Conservation (phyloP, 2,888 invertebrate genomes). For the Pediacus dermestoides region DNA sequence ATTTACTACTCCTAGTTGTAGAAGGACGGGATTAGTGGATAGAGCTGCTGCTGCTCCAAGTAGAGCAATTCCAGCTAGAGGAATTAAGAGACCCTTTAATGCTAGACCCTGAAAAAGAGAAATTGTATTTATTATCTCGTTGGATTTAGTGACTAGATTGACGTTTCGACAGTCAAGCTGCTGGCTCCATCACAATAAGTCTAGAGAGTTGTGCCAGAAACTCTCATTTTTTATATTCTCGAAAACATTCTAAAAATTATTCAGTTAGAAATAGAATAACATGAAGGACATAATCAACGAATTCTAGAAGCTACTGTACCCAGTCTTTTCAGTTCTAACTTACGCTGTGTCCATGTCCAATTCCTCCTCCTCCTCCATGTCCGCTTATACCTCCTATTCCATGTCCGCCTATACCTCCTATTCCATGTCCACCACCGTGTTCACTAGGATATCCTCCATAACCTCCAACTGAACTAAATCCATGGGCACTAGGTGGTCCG, state of each 20-base stretch:
- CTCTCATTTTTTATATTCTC: slow-evolving; percentile 6
- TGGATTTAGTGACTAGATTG: too few species aligned
- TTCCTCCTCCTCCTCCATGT: slow-evolving; percentile 11
- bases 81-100: slow-evolving; percentile 62
- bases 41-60: slow-evolving; percentile 79
- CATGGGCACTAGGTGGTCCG: slow-evolving; percentile 8
- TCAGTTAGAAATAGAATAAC: too few species aligned
- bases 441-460: slow-evolving; percentile 14
- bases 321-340: too few species aligned
- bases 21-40: slow-evolving; percentile 71
- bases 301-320: too few species aligned
- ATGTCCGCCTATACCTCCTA: slow-evolving; percentile 19
- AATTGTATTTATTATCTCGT: too few species aligned
- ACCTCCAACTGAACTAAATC: slow-evolving; percentile 11
- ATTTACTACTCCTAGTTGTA: slow-evolving; percentile 73
- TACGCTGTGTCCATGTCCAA: slow-evolving; percentile 7
- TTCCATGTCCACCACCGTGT: slow-evolving; percentile 21
- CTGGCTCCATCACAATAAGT: too few species aligned
- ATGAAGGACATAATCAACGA: too few species aligned
- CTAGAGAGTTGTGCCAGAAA: too few species aligned
- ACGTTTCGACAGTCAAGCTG: too few species aligned
- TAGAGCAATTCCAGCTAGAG: slow-evolving; percentile 71
- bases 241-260: slow-evolving; percentile 16
- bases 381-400: slow-evolving; percentile 14
- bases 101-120: slow-evolving; percentile 55